These are phyloP conservation scores for Unio pictorum DNA, from an alignment of 2,888 invertebrate genomes.

Conservation along the genomic window DNA sequence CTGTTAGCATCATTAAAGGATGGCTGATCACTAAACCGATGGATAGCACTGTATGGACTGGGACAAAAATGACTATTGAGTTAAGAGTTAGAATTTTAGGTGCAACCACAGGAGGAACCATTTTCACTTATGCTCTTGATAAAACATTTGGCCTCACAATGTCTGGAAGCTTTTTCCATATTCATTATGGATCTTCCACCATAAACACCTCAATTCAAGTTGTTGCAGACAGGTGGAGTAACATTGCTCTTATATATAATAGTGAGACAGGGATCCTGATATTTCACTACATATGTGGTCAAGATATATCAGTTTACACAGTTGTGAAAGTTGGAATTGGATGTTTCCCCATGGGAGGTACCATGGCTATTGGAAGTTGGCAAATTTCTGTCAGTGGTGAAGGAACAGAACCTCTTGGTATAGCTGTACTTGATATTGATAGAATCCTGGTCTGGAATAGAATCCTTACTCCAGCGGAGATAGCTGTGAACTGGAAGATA, in stretches of 20 bases:
- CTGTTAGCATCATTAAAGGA: conserved; percentile 7
- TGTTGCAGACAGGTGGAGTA: conserved; percentile 23
- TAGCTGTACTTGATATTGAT: conserved; percentile 28
- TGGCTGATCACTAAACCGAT: conserved; percentile 5
- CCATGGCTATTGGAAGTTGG: conserved; percentile 43
- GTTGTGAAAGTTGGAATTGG: conserved; percentile 19
- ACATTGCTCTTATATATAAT: conserved; percentile 34
- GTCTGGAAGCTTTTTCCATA: conserved; percentile 12
- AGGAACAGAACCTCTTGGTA: conserved; percentile 23
- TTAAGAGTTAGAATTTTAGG: conserved; percentile 7
- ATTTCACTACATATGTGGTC: conserved; percentile 19
- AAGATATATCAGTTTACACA: conserved; percentile 5
- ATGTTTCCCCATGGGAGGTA: conserved; percentile 35
- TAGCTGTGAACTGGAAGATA: conserved; percentile 20
- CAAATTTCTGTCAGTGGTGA: conserved; percentile 18
- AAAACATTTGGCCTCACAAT: conserved; percentile 28
- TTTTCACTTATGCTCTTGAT: conserved; percentile 17
- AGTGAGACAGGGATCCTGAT: conserved; percentile 13
- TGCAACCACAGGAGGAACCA: conserved; percentile 10
- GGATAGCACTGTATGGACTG: background rate
- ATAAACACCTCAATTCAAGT: conserved; percentile 19
- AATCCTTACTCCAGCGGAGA: conserved; percentile 14
- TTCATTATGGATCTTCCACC: conserved; percentile 14
- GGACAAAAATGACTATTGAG: conserved; percentile 14
- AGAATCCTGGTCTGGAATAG: conserved; percentile 22